Evolutionary conservation across 2,797 vertebrate species (phyloP), one percentile per base, ranked within the genome.

Genomic region (Meda fulgida): DNA sequence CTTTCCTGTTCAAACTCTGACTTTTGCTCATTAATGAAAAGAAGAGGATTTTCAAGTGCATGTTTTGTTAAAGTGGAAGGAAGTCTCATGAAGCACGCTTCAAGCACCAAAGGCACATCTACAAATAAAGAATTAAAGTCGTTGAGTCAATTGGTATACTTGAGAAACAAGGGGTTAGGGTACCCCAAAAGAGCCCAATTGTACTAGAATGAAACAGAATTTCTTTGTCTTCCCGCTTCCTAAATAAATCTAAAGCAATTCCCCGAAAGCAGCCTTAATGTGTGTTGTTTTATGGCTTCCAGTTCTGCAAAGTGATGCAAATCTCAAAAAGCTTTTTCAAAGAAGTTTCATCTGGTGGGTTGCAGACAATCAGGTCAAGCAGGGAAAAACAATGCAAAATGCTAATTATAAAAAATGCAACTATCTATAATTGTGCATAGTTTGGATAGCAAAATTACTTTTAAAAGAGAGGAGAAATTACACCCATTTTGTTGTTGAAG

Each of bases 21-120:
- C 48, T 66, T 48, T 55, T 71, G 69, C 9, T 63, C 9, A 46
- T 51, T 67, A 71, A 60, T 77, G 69, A 31, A 38, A 18, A 21
- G 78, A 69, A 84, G 36, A 78, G 82, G 86, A 90, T 88, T 88
- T 80, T 81, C 31, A 85, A 80, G 87, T 89, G 85, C 79, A 89
- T 86, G 83, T 31, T 1, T 18, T 43, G 67, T 85, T 85, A 48
- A 87, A 92, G 90, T 86, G 90, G 88, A 92, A 60, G 93, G 94
- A 95, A 92, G 90, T 92, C 84, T 77, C 16, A 13, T 14, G 6
- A 79, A 85, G 82, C 72, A 80, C 89, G 84, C 87, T 87, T 51
- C 88, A 83, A 66, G 67, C 85, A 13, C 89, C 87, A 91, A 94
- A 91, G 86, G 92, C 88, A 87, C 89, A 90, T 89, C 48, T 80